Conservation (phyloP, 2,888 invertebrate genomes). For the Tachina fera region DNA sequence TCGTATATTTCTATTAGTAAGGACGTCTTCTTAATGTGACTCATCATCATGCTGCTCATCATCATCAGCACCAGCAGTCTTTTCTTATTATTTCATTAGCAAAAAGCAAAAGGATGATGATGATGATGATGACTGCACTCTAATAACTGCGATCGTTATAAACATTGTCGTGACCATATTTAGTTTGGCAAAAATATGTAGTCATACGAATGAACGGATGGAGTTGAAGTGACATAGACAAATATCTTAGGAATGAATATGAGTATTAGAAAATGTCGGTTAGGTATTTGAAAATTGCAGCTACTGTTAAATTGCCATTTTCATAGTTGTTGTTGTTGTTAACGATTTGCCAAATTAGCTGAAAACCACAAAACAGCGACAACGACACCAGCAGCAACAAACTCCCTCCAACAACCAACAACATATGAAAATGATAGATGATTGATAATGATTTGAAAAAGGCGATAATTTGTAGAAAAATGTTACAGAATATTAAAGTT, state of each 20-base stretch:
- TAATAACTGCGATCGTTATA: constrained; percentile 58
- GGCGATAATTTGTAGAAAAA: constrained; percentile 64
- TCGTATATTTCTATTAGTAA: constrained; percentile 11
- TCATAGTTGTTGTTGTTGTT: constrained; percentile 65
- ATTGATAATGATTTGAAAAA: constrained; percentile 65
- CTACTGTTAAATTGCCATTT: constrained; percentile 73
- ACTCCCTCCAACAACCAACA: constrained; percentile 20
- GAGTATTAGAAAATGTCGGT: constrained; percentile 72
- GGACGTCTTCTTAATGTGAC: constrained; percentile 60
- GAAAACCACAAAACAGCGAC: constrained; percentile 48
- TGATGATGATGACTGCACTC: constrained; percentile 32
- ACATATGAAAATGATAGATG: constrained; percentile 69
- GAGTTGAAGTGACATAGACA: constrained; percentile 43
- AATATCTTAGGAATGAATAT: constrained; percentile 64
- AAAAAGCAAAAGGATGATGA: constrained; percentile 6
- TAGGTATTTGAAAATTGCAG: constrained; percentile 74
- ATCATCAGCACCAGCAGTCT: constrained; percentile 13
- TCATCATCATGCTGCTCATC: constrained; percentile 63
- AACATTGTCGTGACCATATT: constrained; percentile 68
- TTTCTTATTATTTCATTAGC: constrained; percentile 27
- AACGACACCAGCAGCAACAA: background rate
- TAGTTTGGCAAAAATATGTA: constrained; percentile 40
- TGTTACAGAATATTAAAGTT: constrained; percentile 20
- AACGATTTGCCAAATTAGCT: constrained; percentile 71
- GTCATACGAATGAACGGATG: background rate